phyloP scores from a whole-genome alignment of 2,797 vertebrate genomes.

The Coregonus ussuriensis region DNA sequence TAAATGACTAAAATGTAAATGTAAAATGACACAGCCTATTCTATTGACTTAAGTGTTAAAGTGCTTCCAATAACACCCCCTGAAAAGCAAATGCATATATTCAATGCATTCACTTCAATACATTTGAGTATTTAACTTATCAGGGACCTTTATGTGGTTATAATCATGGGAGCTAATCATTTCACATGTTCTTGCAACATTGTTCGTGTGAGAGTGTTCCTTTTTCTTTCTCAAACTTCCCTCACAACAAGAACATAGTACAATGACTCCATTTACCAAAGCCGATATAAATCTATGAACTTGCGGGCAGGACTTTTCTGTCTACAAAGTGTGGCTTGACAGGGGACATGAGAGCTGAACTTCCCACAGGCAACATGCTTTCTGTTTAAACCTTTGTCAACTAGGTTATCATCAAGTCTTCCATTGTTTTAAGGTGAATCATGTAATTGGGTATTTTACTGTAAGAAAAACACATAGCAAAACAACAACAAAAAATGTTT shows the following conservation, averaged over 20 bases:
- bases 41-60: neutral
- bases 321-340: neutral
- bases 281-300: neutral
- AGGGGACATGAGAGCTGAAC: neutral
- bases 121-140: too few relatives aligned
- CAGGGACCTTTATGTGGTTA: neutral
- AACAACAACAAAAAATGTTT: too few relatives aligned
- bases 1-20: too few relatives aligned
- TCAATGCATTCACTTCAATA: too few relatives aligned
- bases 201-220: slow-evolving; percentile 11
- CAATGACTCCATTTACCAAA: slow-evolving; percentile 36
- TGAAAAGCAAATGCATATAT: too few relatives aligned
- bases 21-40: neutral
- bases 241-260: slow-evolving; percentile 25
- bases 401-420: neutral
- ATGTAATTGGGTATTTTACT: neutral
- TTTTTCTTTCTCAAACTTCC: neutral
- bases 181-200: slow-evolving; percentile 16
- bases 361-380: neutral
- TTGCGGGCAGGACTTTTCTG: slow-evolving; percentile 4
- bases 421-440: neutral
- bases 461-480: too few relatives aligned
- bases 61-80: neutral
- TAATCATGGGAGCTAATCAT: slow-evolving; percentile 24
- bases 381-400: neutral